Evolutionary conservation across 2,113 vertebrate genomes (phyloP).

Genomic region (Hydrolagus affinis): DNA sequence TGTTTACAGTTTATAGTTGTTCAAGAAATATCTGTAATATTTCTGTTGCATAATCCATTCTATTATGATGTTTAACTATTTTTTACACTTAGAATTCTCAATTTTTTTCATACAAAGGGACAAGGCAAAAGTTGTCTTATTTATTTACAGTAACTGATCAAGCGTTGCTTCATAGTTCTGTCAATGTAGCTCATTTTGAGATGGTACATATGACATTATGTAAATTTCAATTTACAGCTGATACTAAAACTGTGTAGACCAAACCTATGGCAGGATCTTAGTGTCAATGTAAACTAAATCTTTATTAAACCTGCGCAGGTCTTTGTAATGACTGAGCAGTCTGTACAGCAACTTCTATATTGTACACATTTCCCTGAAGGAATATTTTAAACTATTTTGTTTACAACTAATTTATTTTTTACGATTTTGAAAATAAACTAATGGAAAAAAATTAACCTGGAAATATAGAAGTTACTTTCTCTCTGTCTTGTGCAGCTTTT

Average conservation of each 20-base stretch:
- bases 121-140: conserved; percentile 47
- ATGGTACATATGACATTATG: conserved; percentile 37
- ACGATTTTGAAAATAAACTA: conserved; percentile 64
- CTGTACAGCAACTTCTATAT: conserved; percentile 46
- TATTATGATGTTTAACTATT: conserved; percentile 49
- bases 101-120: conserved; percentile 53
- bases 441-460: conserved; percentile 37
- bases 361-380: conserved; percentile 48
- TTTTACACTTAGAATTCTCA: conserved; percentile 54
- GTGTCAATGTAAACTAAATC: conserved; percentile 37
- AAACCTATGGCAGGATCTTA: conserved; percentile 43
- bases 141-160: conserved; percentile 55
- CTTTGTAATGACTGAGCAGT: conserved; percentile 42
- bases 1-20: conserved; percentile 59
- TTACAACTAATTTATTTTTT: conserved; percentile 72
- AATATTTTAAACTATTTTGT: conserved; percentile 63
- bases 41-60: conserved; percentile 49
- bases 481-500: no score
- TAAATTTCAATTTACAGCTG: conserved; percentile 38
- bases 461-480: no score
- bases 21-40: conserved; percentile 51
- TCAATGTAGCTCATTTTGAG: background rate
- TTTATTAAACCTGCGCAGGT: conserved; percentile 47
- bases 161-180: conserved; percentile 22
- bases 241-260: conserved; percentile 29